Conservation (phyloP, 2,888 invertebrate genomes). For the Drosophila atroscutellata region DNA sequence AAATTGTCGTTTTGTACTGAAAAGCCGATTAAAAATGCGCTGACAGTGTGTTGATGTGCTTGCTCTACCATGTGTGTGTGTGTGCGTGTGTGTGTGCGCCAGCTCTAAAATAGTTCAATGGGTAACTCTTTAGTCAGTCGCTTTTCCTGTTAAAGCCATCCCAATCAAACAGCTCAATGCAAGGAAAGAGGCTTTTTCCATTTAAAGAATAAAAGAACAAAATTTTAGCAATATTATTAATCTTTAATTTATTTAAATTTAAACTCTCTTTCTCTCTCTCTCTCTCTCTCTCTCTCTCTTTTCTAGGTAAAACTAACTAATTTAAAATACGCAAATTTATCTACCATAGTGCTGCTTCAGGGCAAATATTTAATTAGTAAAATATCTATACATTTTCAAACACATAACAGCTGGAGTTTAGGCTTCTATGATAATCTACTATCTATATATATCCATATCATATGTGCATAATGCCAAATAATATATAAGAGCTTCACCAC, state of each 20-base stretch:
- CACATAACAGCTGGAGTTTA: background rate
- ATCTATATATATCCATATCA: background rate
- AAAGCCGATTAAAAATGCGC: slow-evolving; percentile 51
- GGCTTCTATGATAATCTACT: background rate
- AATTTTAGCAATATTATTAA: background rate
- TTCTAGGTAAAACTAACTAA: background rate
- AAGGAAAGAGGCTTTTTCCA: background rate
- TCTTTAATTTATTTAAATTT: background rate
- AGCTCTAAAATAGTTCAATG: slow-evolving; percentile 36
- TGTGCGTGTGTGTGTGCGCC: slow-evolving; percentile 1
- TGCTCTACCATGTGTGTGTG: background rate
- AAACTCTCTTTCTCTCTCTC: too few relatives aligned
- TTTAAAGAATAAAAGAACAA: background rate
- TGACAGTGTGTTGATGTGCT: slow-evolving; percentile 35
- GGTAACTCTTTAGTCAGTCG: slow-evolving; percentile 14
- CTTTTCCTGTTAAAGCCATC: slow-evolving; percentile 4
- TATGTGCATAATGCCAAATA: too few relatives aligned
- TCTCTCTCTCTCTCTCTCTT: too few relatives aligned
- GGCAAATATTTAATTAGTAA: background rate
- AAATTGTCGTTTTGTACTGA: slow-evolving; percentile 39
- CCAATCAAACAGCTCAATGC: background rate
- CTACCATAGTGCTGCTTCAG: background rate
- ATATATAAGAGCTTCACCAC: background rate
- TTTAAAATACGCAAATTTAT: background rate
- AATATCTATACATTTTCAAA: background rate